Percentiles rank a stretch among this genome's conserved stretches.
Evolutionary conservation across 2,113 vertebrate genomes (phyloP).

Genomic region (Lepidothrix coronata): DNA sequence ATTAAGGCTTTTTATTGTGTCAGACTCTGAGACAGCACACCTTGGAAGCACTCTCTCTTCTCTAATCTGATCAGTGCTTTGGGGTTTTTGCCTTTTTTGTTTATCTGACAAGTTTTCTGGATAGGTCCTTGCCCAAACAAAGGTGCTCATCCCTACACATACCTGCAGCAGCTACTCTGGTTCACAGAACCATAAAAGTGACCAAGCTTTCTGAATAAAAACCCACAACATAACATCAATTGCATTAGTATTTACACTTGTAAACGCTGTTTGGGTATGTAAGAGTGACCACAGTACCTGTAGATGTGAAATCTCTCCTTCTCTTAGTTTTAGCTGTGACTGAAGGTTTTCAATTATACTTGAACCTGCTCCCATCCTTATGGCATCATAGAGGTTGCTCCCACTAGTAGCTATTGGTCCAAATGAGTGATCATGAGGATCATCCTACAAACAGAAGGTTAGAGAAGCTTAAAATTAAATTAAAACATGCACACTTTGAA

Average conservation of each 20-base stretch:
- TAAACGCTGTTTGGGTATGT: background rate
- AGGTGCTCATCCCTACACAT: background rate
- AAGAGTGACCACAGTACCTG: conserved; percentile 79
- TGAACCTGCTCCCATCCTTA: conserved; percentile 93
- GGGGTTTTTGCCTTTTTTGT: background rate
- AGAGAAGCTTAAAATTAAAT: background rate
- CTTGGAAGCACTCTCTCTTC: background rate
- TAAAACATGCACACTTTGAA: background rate
- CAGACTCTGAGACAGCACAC: background rate
- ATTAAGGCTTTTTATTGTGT: background rate
- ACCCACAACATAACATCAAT: background rate
- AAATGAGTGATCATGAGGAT: conserved; percentile 85
- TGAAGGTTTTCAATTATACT: conserved; percentile 95
- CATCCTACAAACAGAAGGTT: conserved; percentile 77
- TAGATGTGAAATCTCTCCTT: conserved; percentile 93
- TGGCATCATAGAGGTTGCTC: conserved; percentile 90
- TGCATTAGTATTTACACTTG: background rate
- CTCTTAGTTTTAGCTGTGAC: conserved; percentile 92
- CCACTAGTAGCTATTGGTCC: conserved; percentile 81
- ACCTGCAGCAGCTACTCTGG: background rate
- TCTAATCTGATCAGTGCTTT: background rate
- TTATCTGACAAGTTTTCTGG: background rate
- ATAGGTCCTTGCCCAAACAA: background rate
- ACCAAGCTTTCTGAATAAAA: background rate
- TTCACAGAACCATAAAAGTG: background rate